A percentile compares a stretch with the other conserved stretches of the same genome.
phyloP scores from a whole-genome alignment of 2,113 vertebrate species.

The Leptocoma aspasia region DNA sequence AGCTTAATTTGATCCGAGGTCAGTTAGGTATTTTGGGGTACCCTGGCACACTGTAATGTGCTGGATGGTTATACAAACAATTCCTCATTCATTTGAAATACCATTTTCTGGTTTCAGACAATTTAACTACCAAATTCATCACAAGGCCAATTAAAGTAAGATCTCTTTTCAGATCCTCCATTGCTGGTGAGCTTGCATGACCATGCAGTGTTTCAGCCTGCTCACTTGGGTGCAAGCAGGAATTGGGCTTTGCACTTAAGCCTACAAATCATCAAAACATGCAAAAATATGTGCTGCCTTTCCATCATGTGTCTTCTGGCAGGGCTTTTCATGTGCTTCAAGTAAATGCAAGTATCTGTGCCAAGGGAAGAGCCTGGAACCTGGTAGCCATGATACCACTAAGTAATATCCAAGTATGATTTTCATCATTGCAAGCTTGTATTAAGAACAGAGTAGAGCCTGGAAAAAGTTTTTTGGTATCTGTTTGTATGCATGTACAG shows the following conservation, averaged over 20 bases:
- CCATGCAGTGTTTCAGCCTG: background rate
- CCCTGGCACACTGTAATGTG: background rate
- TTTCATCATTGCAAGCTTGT: background rate
- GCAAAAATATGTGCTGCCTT: background rate
- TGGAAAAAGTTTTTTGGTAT: background rate
- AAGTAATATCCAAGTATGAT: background rate
- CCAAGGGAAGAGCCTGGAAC: background rate
- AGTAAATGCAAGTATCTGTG: background rate
- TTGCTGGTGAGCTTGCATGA: background rate
- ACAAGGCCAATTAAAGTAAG: background rate
- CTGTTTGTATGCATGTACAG: background rate
- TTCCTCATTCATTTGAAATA: background rate
- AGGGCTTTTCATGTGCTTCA: background rate
- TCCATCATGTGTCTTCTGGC: background rate
- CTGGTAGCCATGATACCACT: background rate
- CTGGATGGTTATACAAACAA: background rate
- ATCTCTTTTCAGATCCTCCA: background rate
- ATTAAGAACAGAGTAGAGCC: background rate
- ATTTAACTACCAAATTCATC: background rate
- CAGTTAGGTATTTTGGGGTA: background rate
- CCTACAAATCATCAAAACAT: background rate
- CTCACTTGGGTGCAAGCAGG: fast-evolving
- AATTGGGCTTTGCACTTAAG: background rate
- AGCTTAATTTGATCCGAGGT: background rate
- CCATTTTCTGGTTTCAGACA: background rate